Evolutionary conservation across 2,797 vertebrate species (phyloP).

Genomic region (Allochrocebus solatus): DNA sequence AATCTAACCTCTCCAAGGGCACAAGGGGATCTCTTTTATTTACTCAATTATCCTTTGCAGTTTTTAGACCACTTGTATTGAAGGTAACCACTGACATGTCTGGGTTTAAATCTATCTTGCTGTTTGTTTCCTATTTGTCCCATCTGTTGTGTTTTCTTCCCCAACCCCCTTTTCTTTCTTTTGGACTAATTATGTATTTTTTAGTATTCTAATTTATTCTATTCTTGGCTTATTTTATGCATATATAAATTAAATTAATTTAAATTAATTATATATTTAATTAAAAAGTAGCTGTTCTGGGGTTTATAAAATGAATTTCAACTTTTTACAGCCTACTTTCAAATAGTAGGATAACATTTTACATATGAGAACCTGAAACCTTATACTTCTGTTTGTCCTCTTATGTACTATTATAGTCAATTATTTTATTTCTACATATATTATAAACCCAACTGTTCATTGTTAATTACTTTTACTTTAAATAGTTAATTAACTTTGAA

Average conservation of each 20-base stretch:
- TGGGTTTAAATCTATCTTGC: neutral
- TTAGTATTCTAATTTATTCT: neutral
- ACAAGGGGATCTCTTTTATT: neutral
- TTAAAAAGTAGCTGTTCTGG: neutral
- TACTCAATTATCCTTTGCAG: neutral
- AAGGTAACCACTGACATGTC: neutral
- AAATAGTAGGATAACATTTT: neutral
- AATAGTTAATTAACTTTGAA: neutral
- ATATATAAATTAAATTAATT: too few relatives aligned
- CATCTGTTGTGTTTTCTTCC: neutral
- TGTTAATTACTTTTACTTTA: neutral
- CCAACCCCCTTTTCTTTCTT: neutral
- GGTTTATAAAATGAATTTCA: constrained; percentile 8
- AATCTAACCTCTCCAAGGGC: neutral
- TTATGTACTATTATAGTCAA: neutral
- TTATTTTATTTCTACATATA: neutral
- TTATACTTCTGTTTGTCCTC: neutral
- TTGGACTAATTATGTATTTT: neutral
- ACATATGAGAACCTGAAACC: neutral
- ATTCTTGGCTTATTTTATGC: neutral
- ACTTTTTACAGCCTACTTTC: neutral
- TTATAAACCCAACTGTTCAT: neutral
- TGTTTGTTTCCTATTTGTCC: neutral
- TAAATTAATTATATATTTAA: neutral
- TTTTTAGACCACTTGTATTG: neutral